phyloP scores from a whole-genome alignment of 2,888 invertebrate species.

The Acanthococcus lagerstroemiae region DNA sequence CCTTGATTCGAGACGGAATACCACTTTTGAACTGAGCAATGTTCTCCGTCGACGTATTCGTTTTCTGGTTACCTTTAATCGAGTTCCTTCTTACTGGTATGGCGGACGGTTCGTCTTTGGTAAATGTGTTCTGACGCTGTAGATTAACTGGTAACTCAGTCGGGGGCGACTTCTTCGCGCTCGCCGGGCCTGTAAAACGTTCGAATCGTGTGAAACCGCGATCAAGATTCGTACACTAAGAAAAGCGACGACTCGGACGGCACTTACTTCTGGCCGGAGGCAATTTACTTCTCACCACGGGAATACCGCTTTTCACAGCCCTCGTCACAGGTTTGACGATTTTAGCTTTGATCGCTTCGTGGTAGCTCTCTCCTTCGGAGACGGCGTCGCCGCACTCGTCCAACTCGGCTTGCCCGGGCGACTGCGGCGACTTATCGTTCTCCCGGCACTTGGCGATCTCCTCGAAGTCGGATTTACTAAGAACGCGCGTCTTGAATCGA shows the following conservation, averaged over 20 bases:
- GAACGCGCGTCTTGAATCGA: slow-evolving; percentile 61
- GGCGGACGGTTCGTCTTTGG: slow-evolving; percentile 62
- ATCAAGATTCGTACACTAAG: not conserved
- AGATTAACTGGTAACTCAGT: slow-evolving; percentile 42
- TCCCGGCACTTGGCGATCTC: slow-evolving; percentile 22
- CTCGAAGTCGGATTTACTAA: slow-evolving; percentile 43
- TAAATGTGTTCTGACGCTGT: slow-evolving; percentile 83
- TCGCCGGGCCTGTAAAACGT: not conserved
- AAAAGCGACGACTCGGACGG: too few relatives aligned
- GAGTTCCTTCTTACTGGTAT: slow-evolving; percentile 37
- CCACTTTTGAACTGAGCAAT: slow-evolving; percentile 2
- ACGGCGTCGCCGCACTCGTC: not conserved
- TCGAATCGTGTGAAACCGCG: not conserved
- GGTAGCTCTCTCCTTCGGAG: not conserved
- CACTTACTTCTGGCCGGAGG: slow-evolving; percentile 13
- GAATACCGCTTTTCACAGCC: slow-evolving; percentile 34
- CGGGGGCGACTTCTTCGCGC: slow-evolving; percentile 31
- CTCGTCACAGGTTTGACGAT: slow-evolving; percentile 32
- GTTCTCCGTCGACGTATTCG: not conserved
- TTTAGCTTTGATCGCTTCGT: slow-evolving; percentile 32
- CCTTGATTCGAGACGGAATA: slow-evolving; percentile 25
- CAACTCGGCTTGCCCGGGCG: not conserved
- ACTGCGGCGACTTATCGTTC: slow-evolving; percentile 6
- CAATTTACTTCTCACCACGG: slow-evolving; percentile 34
- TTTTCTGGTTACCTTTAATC: slow-evolving; percentile 40